Evolutionary conservation across 1,140 invertebrate genomes (phyloP).

Genomic region (Chelonus insularis): DNA sequence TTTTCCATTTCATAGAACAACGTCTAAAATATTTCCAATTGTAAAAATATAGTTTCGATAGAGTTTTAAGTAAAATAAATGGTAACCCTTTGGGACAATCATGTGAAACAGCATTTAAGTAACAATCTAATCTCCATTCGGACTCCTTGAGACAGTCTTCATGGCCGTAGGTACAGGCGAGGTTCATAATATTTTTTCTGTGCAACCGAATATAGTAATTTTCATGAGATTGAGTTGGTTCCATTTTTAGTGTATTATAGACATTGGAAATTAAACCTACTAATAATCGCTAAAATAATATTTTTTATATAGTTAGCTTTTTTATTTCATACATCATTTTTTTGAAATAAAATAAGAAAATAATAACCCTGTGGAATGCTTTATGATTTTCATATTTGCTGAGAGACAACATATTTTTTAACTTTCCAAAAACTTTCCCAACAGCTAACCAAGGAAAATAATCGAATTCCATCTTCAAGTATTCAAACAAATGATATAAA

Average conservation of each 20-base stretch:
- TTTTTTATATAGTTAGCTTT: neutral
- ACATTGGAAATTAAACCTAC: neutral
- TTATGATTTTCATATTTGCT: neutral
- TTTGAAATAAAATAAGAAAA: no score
- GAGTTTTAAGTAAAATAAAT: neutral
- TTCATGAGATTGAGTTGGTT: neutral
- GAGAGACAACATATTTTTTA: neutral
- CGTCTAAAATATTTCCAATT: neutral
- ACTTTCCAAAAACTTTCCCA: slow-evolving; percentile 6
- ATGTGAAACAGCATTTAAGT: neutral
- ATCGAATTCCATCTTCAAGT: slow-evolving; percentile 63
- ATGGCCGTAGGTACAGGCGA: slow-evolving; percentile 16
- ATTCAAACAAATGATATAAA: slow-evolving; percentile 59
- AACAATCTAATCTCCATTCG: slow-evolving; percentile 4
- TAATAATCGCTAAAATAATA: slow-evolving; percentile 2
- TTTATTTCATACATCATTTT: no score
- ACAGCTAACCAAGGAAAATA: slow-evolving; percentile 67
- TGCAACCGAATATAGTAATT: slow-evolving; percentile 9
- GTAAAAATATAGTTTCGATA: neutral
- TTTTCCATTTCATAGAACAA: neutral
- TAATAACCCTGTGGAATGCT: neutral
- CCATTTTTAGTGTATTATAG: neutral
- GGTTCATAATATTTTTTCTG: slow-evolving; percentile 15
- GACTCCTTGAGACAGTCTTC: neutral
- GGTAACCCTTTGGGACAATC: neutral